These are phyloP conservation scores for Steinernema hermaphroditum DNA, from an alignment of 2,888 invertebrate species.

Conservation along the genomic window DNA sequence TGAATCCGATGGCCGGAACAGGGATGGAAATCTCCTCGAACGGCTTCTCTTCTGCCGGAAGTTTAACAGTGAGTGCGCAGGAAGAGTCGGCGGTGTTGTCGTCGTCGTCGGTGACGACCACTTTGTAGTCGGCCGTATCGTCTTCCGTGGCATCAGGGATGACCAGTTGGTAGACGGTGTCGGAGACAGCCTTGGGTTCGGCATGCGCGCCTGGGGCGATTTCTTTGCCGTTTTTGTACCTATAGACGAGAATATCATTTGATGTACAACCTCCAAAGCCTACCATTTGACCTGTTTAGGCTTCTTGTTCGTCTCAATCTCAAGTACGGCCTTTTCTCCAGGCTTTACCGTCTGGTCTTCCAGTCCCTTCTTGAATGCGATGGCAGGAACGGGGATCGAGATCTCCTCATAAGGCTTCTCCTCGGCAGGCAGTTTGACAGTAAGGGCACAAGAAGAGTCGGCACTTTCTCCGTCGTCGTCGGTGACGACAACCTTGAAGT, in stretches of 20 bases:
- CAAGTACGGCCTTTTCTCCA: conserved; percentile 79
- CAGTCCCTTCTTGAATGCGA: conserved; percentile 75
- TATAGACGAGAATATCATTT: no score
- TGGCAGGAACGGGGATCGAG: conserved; percentile 10
- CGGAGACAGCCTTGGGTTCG: conserved; percentile 56
- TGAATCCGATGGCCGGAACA: conserved; percentile 35
- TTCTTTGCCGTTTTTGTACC: conserved; percentile 72
- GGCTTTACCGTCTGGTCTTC: conserved; percentile 75
- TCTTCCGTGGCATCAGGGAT: conserved; percentile 56
- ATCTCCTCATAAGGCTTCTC: no score
- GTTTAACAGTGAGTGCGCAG: conserved; percentile 58
- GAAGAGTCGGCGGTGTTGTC: conserved; percentile 60
- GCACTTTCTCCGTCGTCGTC: conserved; percentile 46
- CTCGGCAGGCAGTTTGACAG: not conserved
- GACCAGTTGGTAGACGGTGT: conserved; percentile 53
- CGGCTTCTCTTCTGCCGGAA: conserved; percentile 39
- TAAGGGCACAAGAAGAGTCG: conserved; percentile 26
- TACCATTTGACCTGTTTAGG: conserved; percentile 82
- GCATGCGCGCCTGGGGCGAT: conserved; percentile 55
- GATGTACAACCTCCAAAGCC: conserved; percentile 68
- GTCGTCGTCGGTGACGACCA: conserved; percentile 35
- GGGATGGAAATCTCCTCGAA: conserved; percentile 11
- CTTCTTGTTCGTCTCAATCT: conserved; percentile 76
- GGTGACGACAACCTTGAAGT: conserved; percentile 45
- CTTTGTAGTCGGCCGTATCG: conserved; percentile 61